Base-by-base conservation (phyloP, 2,888 invertebrate species). In the Mythimna albipuncta region DNA sequence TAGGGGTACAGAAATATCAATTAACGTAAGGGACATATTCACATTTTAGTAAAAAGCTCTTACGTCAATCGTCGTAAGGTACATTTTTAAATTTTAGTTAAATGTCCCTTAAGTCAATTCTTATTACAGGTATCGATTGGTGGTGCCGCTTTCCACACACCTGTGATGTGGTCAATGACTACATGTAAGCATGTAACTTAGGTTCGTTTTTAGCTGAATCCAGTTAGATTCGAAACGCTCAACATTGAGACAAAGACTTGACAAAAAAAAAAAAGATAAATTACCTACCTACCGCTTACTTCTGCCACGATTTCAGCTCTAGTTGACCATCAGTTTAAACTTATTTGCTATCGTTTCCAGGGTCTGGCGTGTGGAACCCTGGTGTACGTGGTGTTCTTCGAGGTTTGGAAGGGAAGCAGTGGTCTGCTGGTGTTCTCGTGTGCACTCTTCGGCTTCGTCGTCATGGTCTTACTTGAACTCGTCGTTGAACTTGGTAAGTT, bases 331-430 rank as follows among this genome's bases (percentile, higher is more conserved):
- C 11, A 21, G 2, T 52, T 63, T 1, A 77, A 64, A 7, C 16
- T 57, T 5, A 4, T 57, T 19, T 72, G 11, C 7, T 62, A 21
- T 59, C 1, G 7, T 64, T 87, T 95, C n/a, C 98, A 99, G 97
- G 99, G 99, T 19, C 93, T 99, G 59, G 99, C 96, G 10, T 95
- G 98, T 78, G 99, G 99, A 0, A 99, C 99, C 0, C 97, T 99
- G 64, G 95, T 99, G 50, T 99, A 99, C 95, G 99, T 99, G n/a
- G 99, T 99, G 0, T 99, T 99, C 96, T 99, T 99, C 94, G 99
- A 99, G 94, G 98, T 99, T 69, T 97, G 99, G 87, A 92, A 94
- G 64, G 91, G 94, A 71, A 92, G 93, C 58, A 91, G 93, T 19
- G 98, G 98, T 0, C 88, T 98, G 21, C 89, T 96, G 59, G 97